Evolutionary conservation across 2,797 vertebrate genomes (phyloP).

Genomic region (Tenualosa ilisha): DNA sequence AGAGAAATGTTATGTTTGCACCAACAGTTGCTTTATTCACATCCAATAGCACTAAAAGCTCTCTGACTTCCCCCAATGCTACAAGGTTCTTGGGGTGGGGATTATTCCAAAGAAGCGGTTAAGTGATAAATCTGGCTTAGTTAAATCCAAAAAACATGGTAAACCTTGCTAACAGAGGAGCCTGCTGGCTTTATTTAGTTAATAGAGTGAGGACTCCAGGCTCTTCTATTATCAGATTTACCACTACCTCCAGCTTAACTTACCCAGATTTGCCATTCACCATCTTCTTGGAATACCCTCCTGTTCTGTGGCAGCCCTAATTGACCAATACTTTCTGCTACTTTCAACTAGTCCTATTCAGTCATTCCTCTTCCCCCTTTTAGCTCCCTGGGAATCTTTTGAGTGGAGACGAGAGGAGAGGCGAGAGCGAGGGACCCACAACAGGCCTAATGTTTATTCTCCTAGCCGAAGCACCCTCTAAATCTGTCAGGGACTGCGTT

Average conservation of each 20-base stretch:
- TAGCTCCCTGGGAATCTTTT: not conserved
- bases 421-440: not conserved
- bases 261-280: too few relatives aligned
- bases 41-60: conserved; percentile 2
- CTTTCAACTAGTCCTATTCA: not conserved
- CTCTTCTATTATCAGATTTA: too few relatives aligned
- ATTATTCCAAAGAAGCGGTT: too few relatives aligned
- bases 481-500: conserved; percentile 56
- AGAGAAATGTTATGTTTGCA: not conserved
- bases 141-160: too few relatives aligned
- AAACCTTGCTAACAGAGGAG: too few relatives aligned
- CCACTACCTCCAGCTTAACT: too few relatives aligned
- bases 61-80: not conserved
- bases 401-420: too few relatives aligned
- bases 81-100: not conserved
- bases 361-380: not conserved
- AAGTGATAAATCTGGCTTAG: too few relatives aligned
- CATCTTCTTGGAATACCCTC: too few relatives aligned
- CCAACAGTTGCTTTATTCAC: not conserved
- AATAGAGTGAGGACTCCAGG: too few relatives aligned
- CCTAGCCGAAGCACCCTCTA: conserved; percentile 57
- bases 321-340: not conserved
- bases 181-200: too few relatives aligned
- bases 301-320: not conserved
- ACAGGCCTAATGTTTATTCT: conserved; percentile 52